Conservation (phyloP, 92 coral and sea anemone genomes). For the Porites lobata region DNA sequence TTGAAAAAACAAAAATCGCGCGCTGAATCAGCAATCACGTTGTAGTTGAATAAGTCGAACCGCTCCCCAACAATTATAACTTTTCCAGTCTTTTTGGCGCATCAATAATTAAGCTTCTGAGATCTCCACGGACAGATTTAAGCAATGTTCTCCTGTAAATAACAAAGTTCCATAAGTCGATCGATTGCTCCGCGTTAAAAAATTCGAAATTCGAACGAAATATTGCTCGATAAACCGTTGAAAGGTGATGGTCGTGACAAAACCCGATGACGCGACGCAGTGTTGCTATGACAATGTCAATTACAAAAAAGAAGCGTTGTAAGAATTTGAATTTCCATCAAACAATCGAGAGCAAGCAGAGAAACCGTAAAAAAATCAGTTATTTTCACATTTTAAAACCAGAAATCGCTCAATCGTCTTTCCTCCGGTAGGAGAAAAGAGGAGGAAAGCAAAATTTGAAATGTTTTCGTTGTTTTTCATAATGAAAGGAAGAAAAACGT, state of each 20-base stretch:
- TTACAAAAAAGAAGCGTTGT: slow-evolving; percentile 64
- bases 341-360: background rate
- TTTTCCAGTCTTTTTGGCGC: slow-evolving; percentile 84
- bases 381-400: background rate
- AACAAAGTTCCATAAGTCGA: slow-evolving; percentile 76
- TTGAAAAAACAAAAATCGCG: slow-evolving; percentile 99
- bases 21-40: slow-evolving; percentile 99
- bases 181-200: slow-evolving; percentile 95
- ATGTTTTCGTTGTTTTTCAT: background rate
- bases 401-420: background rate
- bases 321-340: slow-evolving; percentile 79
- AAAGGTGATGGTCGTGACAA: slow-evolving; percentile 97
- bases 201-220: slow-evolving; percentile 99
- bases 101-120: slow-evolving; percentile 89
- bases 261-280: slow-evolving; percentile 99
- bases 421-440: too few species aligned
- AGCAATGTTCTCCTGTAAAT: slow-evolving; percentile 20
- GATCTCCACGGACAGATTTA: slow-evolving; percentile 70
- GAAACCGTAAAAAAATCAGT: background rate
- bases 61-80: slow-evolving; percentile 93
- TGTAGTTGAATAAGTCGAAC: slow-evolving; percentile 92
- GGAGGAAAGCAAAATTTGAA: background rate
- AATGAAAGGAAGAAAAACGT: background rate
- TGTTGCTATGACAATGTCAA: slow-evolving; percentile 96
- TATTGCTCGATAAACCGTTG: slow-evolving; percentile 98